Evolutionary conservation across 2,797 vertebrate genomes (phyloP).

Genomic region (Hoplostethus atlanticus): DNA sequence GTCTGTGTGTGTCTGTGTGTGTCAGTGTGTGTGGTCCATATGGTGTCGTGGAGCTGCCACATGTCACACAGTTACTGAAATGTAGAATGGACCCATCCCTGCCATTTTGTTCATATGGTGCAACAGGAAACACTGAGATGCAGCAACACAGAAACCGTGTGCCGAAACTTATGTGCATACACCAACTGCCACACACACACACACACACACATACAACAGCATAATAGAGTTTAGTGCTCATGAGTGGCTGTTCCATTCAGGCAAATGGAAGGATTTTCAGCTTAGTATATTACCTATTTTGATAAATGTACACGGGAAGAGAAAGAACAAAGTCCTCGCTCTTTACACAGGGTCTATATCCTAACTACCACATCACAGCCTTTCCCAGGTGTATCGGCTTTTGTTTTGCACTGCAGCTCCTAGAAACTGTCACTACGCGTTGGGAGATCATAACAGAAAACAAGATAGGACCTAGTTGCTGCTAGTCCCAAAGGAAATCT

Average conservation of each 20-base stretch:
- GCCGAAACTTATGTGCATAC: neutral
- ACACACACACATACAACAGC: neutral
- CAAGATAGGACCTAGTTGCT: neutral
- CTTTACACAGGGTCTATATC: neutral
- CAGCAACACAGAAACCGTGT: too few species aligned
- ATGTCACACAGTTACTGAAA: constrained; percentile 33
- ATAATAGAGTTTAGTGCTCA: too few species aligned
- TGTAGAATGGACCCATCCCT: constrained; percentile 35
- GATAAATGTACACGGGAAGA: neutral
- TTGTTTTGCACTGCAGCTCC: constrained; percentile 9
- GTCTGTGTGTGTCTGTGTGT: constrained; percentile 13
- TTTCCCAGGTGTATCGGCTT: constrained; percentile 4
- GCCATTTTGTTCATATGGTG: constrained; percentile 27
- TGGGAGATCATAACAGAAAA: constrained; percentile 3
- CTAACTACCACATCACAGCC: neutral
- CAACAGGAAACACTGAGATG: constrained; percentile 37
- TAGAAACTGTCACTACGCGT: constrained; percentile 21
- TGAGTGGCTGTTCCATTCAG: too few species aligned
- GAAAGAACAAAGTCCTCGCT: neutral
- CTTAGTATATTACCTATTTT: neutral
- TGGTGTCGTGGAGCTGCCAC: constrained; percentile 38
- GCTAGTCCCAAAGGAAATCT: constrained; percentile 37
- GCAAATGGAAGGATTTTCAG: too few species aligned
- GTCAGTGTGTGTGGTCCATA: constrained; percentile 19
- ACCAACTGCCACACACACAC: too few species aligned